Evolutionary conservation across 1,140 invertebrate species (phyloP).

Genomic region (Brevipalpus yothersi): DNA sequence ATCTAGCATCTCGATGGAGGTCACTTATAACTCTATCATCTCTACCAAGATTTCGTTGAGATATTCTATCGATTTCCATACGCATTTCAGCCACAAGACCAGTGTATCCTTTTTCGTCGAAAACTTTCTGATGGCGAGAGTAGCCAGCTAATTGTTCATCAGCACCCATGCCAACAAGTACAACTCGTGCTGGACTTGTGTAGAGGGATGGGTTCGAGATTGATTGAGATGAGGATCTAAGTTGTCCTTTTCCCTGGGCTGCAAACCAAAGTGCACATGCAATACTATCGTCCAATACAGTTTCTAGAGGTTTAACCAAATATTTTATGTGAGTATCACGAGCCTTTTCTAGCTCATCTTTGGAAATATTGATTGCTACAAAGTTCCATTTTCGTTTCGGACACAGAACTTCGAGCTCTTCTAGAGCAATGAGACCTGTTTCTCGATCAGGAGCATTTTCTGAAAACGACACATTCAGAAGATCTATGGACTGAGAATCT

Average conservation of each 20-base stretch:
- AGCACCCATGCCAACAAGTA: slow-evolving; percentile 2
- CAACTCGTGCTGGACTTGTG: neutral
- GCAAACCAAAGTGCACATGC: slow-evolving; percentile 88
- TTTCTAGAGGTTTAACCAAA: slow-evolving; percentile 53
- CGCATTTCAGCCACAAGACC: slow-evolving; percentile 40
- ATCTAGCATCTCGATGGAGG: slow-evolving; percentile 29
- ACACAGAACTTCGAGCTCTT: slow-evolving; percentile 40
- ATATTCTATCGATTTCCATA: slow-evolving; percentile 53
- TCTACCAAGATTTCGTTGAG: slow-evolving; percentile 69
- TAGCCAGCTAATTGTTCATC: slow-evolving; percentile 90
- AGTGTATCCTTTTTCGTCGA: slow-evolving; percentile 34
- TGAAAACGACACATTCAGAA: slow-evolving; percentile 89
- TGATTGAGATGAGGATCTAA: neutral
- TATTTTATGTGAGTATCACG: slow-evolving; percentile 34
- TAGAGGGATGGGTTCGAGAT: neutral
- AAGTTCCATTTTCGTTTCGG: slow-evolving; percentile 44
- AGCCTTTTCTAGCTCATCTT: slow-evolving; percentile 32
- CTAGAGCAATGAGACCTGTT: slow-evolving; percentile 42
- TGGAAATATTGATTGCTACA: slow-evolving; percentile 47
- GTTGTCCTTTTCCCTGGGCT: slow-evolving; percentile 36
- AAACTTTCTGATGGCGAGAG: slow-evolving; percentile 48
- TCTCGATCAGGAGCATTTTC: slow-evolving; percentile 51
- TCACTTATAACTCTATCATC: slow-evolving; percentile 50
- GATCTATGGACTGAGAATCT: slow-evolving; percentile 46
- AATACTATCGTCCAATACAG: slow-evolving; percentile 84